phyloP scores from a whole-genome alignment of 2,888 invertebrate species.

The Tigriopus californicus region DNA sequence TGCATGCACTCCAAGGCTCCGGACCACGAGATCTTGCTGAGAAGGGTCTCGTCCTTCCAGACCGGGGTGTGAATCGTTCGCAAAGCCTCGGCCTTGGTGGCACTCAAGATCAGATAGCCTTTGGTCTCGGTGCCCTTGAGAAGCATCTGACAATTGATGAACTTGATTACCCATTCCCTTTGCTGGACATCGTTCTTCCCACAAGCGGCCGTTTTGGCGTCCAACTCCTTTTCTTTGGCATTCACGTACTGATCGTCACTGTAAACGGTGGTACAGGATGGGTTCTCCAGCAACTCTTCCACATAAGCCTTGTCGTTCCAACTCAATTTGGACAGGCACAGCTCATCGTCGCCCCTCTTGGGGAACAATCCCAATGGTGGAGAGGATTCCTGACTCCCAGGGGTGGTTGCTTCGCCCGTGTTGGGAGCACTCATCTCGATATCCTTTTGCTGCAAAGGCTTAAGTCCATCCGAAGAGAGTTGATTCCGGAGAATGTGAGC shows the following conservation, averaged over 20 bases:
- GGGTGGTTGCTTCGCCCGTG: no score
- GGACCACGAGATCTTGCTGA: slow-evolving; percentile 89
- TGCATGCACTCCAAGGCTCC: slow-evolving; percentile 93
- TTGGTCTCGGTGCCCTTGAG: slow-evolving; percentile 61
- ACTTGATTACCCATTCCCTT: slow-evolving; percentile 79
- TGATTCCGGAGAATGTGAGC: slow-evolving; percentile 13
- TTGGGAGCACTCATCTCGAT: not conserved
- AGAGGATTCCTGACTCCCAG: not conserved
- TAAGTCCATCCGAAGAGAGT: slow-evolving; percentile 5
- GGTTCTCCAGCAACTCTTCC: not conserved
- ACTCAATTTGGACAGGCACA: slow-evolving; percentile 1
- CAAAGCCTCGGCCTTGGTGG: slow-evolving; percentile 82
- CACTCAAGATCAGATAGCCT: slow-evolving; percentile 90
- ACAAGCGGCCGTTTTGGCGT: slow-evolving; percentile 60
- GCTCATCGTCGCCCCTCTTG: not conserved
- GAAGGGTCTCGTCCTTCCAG: slow-evolving; percentile 64
- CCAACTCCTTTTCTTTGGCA: slow-evolving; percentile 28
- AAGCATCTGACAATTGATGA: slow-evolving; percentile 8
- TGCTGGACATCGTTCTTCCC: slow-evolving; percentile 75
- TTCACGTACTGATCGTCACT: slow-evolving; percentile 7
- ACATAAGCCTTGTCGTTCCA: slow-evolving; percentile 1
- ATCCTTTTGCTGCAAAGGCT: not conserved
- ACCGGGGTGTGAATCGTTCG: slow-evolving; percentile 73
- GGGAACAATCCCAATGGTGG: not conserved
- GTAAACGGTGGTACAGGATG: slow-evolving; percentile 2